These are phyloP conservation scores for Sialia sialis DNA, from an alignment of 2,113 vertebrate species.

Conservation along the genomic window DNA sequence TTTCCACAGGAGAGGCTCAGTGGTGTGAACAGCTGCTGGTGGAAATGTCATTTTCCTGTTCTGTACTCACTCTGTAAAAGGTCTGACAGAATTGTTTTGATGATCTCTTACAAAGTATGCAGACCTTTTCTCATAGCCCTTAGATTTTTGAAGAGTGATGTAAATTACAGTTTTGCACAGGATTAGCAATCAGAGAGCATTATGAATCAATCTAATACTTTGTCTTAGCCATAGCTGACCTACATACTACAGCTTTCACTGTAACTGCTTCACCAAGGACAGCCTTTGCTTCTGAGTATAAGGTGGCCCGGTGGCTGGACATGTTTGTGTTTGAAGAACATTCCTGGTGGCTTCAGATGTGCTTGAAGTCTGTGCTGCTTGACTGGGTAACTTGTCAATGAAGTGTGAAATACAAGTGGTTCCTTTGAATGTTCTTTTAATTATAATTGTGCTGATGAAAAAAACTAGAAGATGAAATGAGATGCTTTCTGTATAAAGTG, in stretches of 20 bases:
- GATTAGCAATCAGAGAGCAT: constrained; percentile 38
- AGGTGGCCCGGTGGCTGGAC: not conserved
- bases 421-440: not conserved
- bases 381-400: not conserved
- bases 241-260: not conserved
- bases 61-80: not conserved
- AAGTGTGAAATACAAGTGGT: not conserved
- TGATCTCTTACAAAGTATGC: not conserved
- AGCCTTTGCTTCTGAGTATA: not conserved
- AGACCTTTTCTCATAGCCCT: not conserved
- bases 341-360: not conserved
- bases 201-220: constrained; percentile 37
- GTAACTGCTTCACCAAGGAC: not conserved
- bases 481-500: not conserved
- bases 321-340: not conserved
- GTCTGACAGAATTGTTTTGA: not conserved
- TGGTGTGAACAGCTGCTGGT: fast-evolving
- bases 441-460: not conserved
- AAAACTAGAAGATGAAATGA: not conserved
- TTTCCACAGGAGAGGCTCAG: not conserved
- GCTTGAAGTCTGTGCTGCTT: not conserved
- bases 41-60: not conserved
- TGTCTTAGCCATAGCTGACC: constrained; percentile 20
- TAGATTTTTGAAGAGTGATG: not conserved
- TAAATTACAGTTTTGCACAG: not conserved